Evolutionary conservation across 1,140 invertebrate species (phyloP).

Genomic region (Heliconius melpomene): DNA sequence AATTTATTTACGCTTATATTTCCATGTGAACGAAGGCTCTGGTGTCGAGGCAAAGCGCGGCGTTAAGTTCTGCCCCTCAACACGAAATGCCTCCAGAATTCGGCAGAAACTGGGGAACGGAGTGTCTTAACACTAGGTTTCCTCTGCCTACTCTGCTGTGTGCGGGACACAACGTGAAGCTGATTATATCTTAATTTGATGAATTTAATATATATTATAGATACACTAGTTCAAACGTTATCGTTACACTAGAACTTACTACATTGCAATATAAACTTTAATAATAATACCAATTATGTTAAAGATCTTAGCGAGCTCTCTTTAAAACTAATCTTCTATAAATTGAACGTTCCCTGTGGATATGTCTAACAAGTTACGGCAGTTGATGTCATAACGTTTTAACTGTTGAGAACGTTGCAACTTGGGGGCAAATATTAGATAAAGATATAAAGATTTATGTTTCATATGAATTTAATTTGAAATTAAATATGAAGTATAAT

Average conservation of each 20-base stretch:
- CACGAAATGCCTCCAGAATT: too few species aligned
- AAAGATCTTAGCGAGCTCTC: constrained; percentile 17
- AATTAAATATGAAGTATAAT: too few species aligned
- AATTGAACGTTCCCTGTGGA: constrained; percentile 20
- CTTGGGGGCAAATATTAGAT: constrained; percentile 12
- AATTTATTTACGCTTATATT: too few species aligned
- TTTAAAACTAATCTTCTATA: constrained; percentile 24
- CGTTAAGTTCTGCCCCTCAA: too few species aligned
- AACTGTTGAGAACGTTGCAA: constrained; percentile 22
- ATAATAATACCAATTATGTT: background rate
- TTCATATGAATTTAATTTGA: background rate
- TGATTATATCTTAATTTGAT: too few species aligned
- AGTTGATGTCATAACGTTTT: constrained; percentile 25
- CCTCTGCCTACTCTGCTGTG: too few species aligned
- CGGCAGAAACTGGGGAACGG: too few species aligned
- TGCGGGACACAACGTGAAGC: too few species aligned
- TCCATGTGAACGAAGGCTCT: too few species aligned
- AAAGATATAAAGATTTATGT: background rate
- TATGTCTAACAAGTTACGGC: constrained; percentile 9
- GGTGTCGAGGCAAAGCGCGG: too few species aligned
- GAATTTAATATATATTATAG: too few species aligned
- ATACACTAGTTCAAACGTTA: background rate
- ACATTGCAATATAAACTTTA: background rate
- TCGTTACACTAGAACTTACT: background rate
- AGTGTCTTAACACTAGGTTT: too few species aligned